Conservation (phyloP, 2,113 vertebrate species). For the Anguilla rostrata region DNA sequence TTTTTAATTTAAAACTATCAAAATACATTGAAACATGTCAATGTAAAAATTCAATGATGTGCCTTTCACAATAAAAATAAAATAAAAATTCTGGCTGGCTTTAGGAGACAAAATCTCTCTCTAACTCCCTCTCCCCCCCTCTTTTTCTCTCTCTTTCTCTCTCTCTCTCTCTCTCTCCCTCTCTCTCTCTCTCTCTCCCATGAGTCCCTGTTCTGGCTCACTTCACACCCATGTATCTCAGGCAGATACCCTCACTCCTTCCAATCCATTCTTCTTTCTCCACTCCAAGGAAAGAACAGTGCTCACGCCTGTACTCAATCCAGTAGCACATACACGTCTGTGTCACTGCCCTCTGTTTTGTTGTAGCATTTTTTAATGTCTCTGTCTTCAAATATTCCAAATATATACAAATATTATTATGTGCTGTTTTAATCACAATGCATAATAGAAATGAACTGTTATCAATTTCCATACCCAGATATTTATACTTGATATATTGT, state of each 20-base stretch:
- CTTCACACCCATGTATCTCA: slow-evolving; percentile 57
- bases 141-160: no score
- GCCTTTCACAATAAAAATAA: no score
- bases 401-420: background rate
- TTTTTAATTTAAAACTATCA: background rate
- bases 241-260: slow-evolving; percentile 44
- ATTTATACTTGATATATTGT: background rate
- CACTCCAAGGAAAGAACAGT: slow-evolving; percentile 12
- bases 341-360: background rate
- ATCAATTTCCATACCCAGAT: background rate
- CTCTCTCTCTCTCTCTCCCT: no score
- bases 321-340: background rate
- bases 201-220: slow-evolving; percentile 55
- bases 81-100: no score
- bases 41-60: background rate
- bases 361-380: background rate
- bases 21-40: background rate
- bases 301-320: background rate
- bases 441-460: background rate
- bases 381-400: background rate
- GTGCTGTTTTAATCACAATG: background rate
- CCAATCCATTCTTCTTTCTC: slow-evolving; percentile 40
- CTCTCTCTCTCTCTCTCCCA: no score
- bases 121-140: no score
- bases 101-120: no score